Percentiles rank a stretch among this genome's conserved stretches.
Evolutionary conservation across 1,140 invertebrate species (phyloP).

Genomic region (Physella acuta): DNA sequence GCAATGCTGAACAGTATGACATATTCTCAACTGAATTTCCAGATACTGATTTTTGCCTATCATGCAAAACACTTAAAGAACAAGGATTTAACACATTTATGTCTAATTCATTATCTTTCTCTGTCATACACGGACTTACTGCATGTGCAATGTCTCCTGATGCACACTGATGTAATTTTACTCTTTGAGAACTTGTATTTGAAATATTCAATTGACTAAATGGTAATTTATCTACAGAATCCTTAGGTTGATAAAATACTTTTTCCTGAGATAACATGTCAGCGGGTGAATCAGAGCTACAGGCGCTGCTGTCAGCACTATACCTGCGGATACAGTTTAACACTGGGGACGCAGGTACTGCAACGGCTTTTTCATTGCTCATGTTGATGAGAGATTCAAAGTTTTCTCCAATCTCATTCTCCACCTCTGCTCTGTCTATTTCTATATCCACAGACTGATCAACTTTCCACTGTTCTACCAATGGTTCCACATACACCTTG

Average conservation of each 20-base stretch:
- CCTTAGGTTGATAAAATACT: conserved; percentile 17
- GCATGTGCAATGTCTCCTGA: no score
- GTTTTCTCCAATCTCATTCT: conserved; percentile 11
- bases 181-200: no score
- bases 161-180: no score
- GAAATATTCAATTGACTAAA: no score
- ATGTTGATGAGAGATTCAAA: conserved; percentile 6
- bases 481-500: conserved; percentile 14
- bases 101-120: no score
- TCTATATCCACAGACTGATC: conserved; percentile 20
- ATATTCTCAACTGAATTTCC: no score
- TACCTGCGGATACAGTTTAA: conserved; percentile 4
- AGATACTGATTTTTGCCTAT: no score
- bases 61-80: no score
- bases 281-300: neutral
- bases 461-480: conserved; percentile 15
- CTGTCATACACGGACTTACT: no score
- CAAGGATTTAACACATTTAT: no score
- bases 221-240: no score
- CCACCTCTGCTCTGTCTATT: conserved; percentile 24
- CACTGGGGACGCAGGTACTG: neutral
- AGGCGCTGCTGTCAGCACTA: conserved; percentile 12
- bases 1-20: neutral
- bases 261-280: conserved; percentile 19
- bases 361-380: neutral